Base-by-base conservation (phyloP, 92 coral and sea anemone species). In the Paramuricea clavata region DNA sequence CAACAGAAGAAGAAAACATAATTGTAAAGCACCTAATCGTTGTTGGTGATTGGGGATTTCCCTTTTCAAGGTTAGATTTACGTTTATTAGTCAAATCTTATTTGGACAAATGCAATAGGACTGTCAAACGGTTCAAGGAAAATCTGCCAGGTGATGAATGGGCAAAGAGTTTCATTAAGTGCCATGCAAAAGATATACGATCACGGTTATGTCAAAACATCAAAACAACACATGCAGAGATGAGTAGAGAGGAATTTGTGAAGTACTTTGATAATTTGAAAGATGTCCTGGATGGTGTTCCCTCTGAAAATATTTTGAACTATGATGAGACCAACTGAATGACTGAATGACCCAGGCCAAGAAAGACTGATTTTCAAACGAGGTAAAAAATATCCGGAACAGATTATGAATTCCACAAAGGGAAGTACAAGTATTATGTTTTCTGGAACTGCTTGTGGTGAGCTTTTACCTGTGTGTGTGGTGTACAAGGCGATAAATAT, bases 21-120 rank as follows among this genome's bases (percentile, higher is more conserved):
- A 50, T 76, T 76, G 81, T 76, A 12, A 76, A 76, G 12, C 81
- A 76, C 43, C 43, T 76, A 76, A 76, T 76, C 11, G 81, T 50
- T 42, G 81, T 76, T 76, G 81, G 81, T 49, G 81, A 76, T 5
- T 76, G 81, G 81, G 81, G 83, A 34, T 78, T 78, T 78, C 83
- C 71, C 50, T 78, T 78, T 70, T 54, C 70, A 78, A 78, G 49
- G 10, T 78, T 78, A 78, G 83, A 78, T 36, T n/a, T 78, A 23
- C 70, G 52, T 78, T 54, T 78, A 26, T 33, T 78, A 49, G 83
- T 78, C 12, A 78, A 78, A 78, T 54, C 83, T 16, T 78, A 54
- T 36, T 36, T 78, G 83, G 83, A 78, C 52, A 54, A 15, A 61
- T 54, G 12, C 26, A 78, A 78, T 78, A 21, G 70, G 32, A 54